Evolutionary conservation across 30 jellyfish, hydroid and myxozoan genomes (phyloP).

Genomic region (Pelagia noctiluca): DNA sequence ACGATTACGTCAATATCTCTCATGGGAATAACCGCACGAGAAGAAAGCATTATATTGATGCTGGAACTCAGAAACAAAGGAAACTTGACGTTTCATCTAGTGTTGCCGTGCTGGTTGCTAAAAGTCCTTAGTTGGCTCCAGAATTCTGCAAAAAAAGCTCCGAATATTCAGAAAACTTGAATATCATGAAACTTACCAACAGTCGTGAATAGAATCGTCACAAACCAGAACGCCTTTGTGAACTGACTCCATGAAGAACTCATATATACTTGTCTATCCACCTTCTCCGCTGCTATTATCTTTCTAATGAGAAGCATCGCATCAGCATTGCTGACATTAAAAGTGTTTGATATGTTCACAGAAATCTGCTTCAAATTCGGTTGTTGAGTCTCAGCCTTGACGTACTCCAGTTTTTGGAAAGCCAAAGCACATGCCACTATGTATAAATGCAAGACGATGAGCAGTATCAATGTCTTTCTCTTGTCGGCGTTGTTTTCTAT

Average conservation of each 20-base stretch:
- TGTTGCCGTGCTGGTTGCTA: too few relatives aligned
- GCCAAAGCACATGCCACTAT: constrained; percentile 52
- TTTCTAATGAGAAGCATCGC: constrained; percentile 13
- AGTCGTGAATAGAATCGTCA: constrained; percentile 74
- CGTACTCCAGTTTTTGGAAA: constrained; percentile 61
- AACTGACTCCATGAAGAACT: constrained; percentile 48
- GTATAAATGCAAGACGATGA: constrained; percentile 55
- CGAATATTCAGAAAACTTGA: too few relatives aligned
- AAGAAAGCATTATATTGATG: too few relatives aligned
- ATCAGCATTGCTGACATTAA: constrained; percentile 19
- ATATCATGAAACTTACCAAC: constrained; percentile 50
- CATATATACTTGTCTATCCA: constrained; percentile 50
- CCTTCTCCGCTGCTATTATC: constrained; percentile 36
- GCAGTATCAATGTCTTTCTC: constrained; percentile 39
- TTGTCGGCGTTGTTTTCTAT: constrained; percentile 26
- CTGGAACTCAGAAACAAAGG: too few relatives aligned
- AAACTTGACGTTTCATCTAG: too few relatives aligned
- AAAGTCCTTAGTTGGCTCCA: too few relatives aligned
- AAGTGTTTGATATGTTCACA: constrained; percentile 15
- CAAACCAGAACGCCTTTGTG: constrained; percentile 74
- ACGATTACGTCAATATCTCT: too few relatives aligned
- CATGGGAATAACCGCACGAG: too few relatives aligned
- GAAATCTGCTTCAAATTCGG: constrained; percentile 44
- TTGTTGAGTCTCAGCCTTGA: constrained; percentile 11
- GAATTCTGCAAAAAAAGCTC: too few relatives aligned